These are phyloP conservation scores for Myotis yumanensis DNA, from an alignment of 2,113 vertebrate genomes.

Conservation along the genomic window DNA sequence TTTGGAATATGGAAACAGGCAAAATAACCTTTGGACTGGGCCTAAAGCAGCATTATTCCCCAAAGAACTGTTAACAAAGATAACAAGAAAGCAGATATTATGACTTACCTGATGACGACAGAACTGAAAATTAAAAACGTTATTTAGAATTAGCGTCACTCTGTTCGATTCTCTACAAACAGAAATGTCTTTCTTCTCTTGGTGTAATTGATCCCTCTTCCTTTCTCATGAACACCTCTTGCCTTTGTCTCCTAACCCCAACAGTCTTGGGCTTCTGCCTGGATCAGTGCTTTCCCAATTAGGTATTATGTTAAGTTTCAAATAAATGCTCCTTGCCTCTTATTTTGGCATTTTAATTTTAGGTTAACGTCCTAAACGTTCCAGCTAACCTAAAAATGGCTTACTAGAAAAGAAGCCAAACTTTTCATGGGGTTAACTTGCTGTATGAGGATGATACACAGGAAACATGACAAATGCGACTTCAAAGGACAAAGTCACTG, in stretches of 20 bases:
- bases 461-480: slow-evolving; percentile 29
- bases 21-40: not conserved
- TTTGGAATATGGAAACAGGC: not conserved
- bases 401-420: not conserved
- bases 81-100: not conserved
- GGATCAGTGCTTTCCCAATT: not conserved
- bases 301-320: not conserved
- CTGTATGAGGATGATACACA: not conserved
- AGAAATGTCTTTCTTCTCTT: not conserved
- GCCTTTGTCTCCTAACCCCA: not conserved
- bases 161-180: not conserved
- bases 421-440: slow-evolving; percentile 30
- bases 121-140: not conserved
- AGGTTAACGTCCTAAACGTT: not conserved
- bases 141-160: not conserved
- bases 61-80: not conserved
- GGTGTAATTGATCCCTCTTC: not conserved
- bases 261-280: not conserved
- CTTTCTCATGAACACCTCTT: not conserved
- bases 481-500: not conserved
- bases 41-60: not conserved
- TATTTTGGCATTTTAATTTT: not conserved
- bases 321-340: not conserved
- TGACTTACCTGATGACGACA: not conserved
- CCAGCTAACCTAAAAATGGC: slow-evolving; percentile 10